phyloP scores from a whole-genome alignment of 2,888 invertebrate genomes.

The Frankliniella intonsa region DNA sequence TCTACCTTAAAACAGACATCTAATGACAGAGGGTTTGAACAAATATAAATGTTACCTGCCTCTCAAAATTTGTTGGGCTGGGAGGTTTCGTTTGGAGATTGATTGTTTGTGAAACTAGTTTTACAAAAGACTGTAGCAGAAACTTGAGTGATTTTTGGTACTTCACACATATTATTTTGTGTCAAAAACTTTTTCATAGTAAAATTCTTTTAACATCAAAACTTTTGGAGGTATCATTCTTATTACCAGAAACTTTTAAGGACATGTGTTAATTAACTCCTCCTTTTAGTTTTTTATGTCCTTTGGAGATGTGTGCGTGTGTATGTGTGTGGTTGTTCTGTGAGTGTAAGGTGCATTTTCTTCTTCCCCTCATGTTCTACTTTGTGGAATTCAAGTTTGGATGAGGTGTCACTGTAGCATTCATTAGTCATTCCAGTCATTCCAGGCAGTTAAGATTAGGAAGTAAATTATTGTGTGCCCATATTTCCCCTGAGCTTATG shows the following conservation, averaged over 20 bases:
- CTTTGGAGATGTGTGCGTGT: slow-evolving; percentile 1
- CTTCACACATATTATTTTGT: neutral
- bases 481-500: slow-evolving; percentile 3
- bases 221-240: neutral
- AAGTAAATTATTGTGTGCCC: neutral
- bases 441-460: neutral
- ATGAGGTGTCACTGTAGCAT: neutral
- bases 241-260: neutral
- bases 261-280: neutral
- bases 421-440: neutral
- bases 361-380: neutral
- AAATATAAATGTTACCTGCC: too few species aligned
- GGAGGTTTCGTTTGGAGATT: too few species aligned
- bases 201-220: neutral
- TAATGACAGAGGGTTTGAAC: too few species aligned
- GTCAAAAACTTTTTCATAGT: neutral
- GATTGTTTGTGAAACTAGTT: too few species aligned
- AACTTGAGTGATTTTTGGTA: neutral
- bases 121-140: neutral
- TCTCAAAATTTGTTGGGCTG: too few species aligned
- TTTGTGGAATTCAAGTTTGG: neutral
- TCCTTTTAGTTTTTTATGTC: neutral
- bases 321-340: neutral
- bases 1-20: too few species aligned
- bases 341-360: slow-evolving; percentile 1